These are phyloP conservation scores for Lucilia cuprina DNA, from an alignment of 1,140 invertebrate genomes.

Conservation along the genomic window DNA sequence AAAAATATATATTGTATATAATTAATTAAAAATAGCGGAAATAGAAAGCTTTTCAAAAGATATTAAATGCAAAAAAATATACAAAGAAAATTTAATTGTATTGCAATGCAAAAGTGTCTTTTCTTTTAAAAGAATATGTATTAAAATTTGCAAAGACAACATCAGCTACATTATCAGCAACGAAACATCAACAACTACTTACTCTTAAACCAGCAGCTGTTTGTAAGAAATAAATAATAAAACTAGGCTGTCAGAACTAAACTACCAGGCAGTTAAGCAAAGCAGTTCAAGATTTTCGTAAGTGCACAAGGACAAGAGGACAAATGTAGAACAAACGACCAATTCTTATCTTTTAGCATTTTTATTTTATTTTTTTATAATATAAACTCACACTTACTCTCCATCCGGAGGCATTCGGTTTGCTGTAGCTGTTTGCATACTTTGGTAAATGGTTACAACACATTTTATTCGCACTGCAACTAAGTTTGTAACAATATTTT, in stretches of 20 bases:
- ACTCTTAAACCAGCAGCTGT: neutral
- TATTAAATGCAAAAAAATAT: neutral
- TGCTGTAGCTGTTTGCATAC: neutral
- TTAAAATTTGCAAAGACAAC: neutral
- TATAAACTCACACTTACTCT: too few species aligned
- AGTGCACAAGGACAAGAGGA: slow-evolving; percentile 6
- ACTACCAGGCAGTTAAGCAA: neutral
- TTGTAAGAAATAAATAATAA: neutral
- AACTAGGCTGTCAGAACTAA: neutral
- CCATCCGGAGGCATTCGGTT: too few species aligned
- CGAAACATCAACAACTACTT: neutral
- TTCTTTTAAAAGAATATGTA: neutral
- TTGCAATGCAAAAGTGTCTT: neutral
- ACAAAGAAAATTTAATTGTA: neutral
- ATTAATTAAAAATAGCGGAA: neutral
- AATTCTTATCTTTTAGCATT: neutral
- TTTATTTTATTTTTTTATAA: too few species aligned
- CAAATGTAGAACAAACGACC: neutral
- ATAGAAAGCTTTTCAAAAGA: neutral
- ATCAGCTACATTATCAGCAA: neutral
- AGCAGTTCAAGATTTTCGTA: neutral
- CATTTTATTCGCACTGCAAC: neutral
- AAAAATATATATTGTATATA: neutral
- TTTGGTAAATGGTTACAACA: neutral
- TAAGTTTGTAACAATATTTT: neutral